Conservation (phyloP, 2,113 vertebrate species). For the Pelmatolapia mariae region DNA sequence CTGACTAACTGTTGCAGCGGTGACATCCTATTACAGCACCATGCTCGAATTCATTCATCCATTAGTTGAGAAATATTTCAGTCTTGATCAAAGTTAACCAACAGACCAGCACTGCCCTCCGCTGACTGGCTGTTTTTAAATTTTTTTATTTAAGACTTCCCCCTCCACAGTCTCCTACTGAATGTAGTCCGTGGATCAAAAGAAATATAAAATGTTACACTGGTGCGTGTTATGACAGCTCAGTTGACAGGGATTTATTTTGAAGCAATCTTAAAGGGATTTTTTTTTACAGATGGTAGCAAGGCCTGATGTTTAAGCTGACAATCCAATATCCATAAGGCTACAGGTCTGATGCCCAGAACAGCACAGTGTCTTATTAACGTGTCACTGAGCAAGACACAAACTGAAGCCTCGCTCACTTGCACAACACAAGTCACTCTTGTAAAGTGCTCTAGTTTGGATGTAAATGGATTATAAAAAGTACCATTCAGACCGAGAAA, state of each 20-base stretch:
- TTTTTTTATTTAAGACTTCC: not conserved
- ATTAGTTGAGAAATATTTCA: not conserved
- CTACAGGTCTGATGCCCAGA: not conserved
- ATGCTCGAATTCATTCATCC: not conserved
- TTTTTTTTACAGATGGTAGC: not conserved
- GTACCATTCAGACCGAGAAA: not conserved
- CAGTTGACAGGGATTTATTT: constrained; percentile 1
- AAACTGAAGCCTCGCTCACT: not conserved
- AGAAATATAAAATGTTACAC: not conserved
- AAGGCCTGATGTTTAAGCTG: not conserved
- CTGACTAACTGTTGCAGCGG: not conserved
- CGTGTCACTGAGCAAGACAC: not conserved
- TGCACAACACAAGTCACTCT: not conserved
- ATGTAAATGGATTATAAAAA: constrained; percentile 31
- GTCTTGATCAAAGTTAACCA: not conserved
- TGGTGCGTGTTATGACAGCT: not conserved
- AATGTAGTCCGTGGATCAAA: not conserved
- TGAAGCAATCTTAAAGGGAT: not conserved
- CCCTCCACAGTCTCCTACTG: not conserved
- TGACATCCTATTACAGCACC: not conserved
- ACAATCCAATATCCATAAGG: not conserved
- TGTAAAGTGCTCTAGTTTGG: not conserved
- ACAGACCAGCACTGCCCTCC: not conserved
- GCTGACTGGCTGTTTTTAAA: not conserved
- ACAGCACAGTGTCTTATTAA: not conserved